Evolutionary conservation across 2,113 vertebrate genomes (phyloP).

Genomic region (Pteronura brasiliensis): DNA sequence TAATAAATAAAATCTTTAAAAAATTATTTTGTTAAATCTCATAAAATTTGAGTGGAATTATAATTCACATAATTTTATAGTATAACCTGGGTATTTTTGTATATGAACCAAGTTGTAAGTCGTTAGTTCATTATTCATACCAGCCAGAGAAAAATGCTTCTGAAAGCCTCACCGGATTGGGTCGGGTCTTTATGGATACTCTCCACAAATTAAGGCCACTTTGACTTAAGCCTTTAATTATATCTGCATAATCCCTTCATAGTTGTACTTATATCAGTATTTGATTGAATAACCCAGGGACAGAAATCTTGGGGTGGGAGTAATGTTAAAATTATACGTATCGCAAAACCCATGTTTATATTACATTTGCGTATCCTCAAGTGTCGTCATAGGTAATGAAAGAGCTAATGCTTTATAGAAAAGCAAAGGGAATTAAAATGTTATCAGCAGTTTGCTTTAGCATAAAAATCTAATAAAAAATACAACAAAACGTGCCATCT

Average conservation of each 20-base stretch:
- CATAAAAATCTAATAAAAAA: neutral
- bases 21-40: neutral
- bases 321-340: neutral
- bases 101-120: neutral
- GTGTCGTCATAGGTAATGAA: neutral
- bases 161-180: neutral
- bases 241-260: neutral
- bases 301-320: neutral
- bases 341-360: neutral
- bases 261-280: neutral
- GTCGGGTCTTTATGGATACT: neutral
- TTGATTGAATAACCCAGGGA: neutral
- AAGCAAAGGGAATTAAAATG: neutral
- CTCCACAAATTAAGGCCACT: neutral
- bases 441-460: neutral
- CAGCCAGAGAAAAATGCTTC: neutral
- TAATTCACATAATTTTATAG: neutral
- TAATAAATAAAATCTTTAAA: no score
- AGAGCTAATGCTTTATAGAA: neutral
- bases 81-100: neutral
- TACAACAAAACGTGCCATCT: neutral
- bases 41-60: neutral
- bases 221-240: neutral
- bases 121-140: neutral
- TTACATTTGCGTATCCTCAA: neutral